Percentiles rank a stretch among this genome's conserved stretches.
Evolutionary conservation across 2,888 invertebrate species (phyloP).

Genomic region (Drosophila imparisetae): DNA sequence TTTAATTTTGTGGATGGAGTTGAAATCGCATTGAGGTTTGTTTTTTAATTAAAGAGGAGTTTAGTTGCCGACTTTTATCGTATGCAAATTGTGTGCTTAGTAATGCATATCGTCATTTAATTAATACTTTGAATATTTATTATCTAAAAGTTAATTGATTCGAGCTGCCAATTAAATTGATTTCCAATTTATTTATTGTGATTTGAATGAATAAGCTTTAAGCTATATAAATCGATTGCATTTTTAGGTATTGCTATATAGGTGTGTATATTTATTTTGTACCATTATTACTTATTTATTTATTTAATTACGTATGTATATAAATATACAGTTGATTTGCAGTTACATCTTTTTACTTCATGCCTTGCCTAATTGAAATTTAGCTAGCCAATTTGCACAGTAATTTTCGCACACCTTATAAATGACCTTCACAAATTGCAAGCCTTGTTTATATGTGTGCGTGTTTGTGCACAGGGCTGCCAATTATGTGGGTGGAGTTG

Average conservation of each 20-base stretch:
- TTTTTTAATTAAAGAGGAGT: not conserved
- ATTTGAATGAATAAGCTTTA: not conserved
- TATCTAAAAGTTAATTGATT: not conserved
- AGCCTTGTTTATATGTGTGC: not conserved
- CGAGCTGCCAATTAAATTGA: not conserved
- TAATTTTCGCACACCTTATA: not conserved
- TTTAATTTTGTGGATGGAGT: conserved; percentile 48
- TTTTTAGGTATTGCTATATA: not conserved
- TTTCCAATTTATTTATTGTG: not conserved
- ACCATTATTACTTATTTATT: too few relatives aligned
- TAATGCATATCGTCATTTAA: not conserved
- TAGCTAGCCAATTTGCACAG: not conserved
- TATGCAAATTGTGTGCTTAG: not conserved
- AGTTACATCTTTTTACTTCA: not conserved
- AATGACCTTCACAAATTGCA: conserved; percentile 21
- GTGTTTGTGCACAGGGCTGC: conserved; percentile 22
- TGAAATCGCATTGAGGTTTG: conserved; percentile 5
- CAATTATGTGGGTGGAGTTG: conserved; percentile 82
- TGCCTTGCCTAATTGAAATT: not conserved
- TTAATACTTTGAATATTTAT: conserved; percentile 4
- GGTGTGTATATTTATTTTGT: not conserved
- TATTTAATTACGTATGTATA: too few relatives aligned
- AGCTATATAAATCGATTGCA: conserved; percentile 1
- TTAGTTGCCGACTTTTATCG: not conserved
- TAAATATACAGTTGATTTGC: not conserved